Evolutionary conservation across 2,797 vertebrate species (phyloP).

Genomic region (Tenualosa thibaudeaui): DNA sequence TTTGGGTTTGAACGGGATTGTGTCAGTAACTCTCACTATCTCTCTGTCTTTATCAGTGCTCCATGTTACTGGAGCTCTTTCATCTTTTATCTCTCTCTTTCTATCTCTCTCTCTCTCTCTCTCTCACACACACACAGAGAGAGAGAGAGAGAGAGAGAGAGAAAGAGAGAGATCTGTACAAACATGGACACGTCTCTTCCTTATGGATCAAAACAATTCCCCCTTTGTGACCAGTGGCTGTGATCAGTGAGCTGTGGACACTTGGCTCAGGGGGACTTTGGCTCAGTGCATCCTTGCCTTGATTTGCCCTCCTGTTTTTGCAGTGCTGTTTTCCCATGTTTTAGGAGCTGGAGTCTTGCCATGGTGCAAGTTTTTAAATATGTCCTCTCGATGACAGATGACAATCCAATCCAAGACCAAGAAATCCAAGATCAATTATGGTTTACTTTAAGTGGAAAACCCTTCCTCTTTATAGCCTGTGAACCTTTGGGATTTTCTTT

Average conservation of each 20-base stretch:
- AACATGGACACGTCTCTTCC: constrained; percentile 4
- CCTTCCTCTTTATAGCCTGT: background rate
- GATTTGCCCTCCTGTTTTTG: constrained; percentile 32
- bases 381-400: background rate
- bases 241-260: constrained; percentile 44
- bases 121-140: background rate
- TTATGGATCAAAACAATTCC: constrained; percentile 40
- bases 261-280: constrained; percentile 36
- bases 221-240: constrained; percentile 43
- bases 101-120: constrained; percentile 1
- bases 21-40: background rate
- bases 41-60: background rate
- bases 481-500: background rate
- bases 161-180: background rate
- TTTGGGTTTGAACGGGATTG: background rate
- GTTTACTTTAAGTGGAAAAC: background rate
- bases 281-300: constrained; percentile 30
- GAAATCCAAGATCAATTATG: background rate
- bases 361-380: background rate
- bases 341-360: constrained; percentile 4
- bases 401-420: background rate
- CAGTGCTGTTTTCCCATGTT: constrained; percentile 30
- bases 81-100: background rate
- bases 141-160: constrained; percentile 19
- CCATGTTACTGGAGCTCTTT: background rate